Percentiles rank a stretch among this genome's conserved stretches.
Evolutionary conservation across 2,113 vertebrate species (phyloP).

Genomic region (Cinclus cinclus): DNA sequence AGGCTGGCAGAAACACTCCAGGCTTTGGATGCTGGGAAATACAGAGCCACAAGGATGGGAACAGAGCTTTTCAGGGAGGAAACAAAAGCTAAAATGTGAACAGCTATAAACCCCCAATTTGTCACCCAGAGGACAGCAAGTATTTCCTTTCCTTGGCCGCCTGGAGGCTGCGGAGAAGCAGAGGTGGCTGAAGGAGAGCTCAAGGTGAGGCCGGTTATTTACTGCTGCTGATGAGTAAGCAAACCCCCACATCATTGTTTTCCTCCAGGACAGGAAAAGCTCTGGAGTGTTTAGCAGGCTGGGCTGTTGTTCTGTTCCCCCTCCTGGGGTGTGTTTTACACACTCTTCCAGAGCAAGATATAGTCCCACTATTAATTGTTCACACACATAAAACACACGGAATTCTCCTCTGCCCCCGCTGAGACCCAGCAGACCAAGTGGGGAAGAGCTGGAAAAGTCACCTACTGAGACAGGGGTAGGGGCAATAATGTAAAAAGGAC

Average conservation of each 20-base stretch:
- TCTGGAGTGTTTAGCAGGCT: neutral
- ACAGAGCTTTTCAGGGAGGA: neutral
- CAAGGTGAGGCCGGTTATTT: slow-evolving; percentile 37
- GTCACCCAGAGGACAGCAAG: neutral
- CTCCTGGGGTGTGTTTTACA: slow-evolving; percentile 26
- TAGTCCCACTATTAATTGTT: slow-evolving; percentile 5
- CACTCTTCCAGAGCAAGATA: neutral
- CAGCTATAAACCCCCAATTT: neutral
- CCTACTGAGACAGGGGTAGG: neutral
- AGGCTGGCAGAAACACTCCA: neutral
- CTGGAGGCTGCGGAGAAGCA: neutral
- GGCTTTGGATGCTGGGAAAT: neutral
- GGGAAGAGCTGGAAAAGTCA: neutral
- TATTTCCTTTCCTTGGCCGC: neutral
- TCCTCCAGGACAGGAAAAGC: slow-evolving; percentile 19
- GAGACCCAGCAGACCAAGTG: neutral
- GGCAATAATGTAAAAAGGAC: neutral
- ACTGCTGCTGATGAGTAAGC: slow-evolving; percentile 7
- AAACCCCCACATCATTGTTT: neutral
- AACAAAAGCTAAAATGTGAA: slow-evolving; percentile 7
- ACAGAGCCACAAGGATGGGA: neutral
- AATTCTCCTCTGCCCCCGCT: neutral
- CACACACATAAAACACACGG: neutral
- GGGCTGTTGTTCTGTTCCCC: neutral
- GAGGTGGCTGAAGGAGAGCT: slow-evolving; percentile 43